Base-by-base conservation (phyloP, 2,797 vertebrate genomes). In the Manis pentadactyla region DNA sequence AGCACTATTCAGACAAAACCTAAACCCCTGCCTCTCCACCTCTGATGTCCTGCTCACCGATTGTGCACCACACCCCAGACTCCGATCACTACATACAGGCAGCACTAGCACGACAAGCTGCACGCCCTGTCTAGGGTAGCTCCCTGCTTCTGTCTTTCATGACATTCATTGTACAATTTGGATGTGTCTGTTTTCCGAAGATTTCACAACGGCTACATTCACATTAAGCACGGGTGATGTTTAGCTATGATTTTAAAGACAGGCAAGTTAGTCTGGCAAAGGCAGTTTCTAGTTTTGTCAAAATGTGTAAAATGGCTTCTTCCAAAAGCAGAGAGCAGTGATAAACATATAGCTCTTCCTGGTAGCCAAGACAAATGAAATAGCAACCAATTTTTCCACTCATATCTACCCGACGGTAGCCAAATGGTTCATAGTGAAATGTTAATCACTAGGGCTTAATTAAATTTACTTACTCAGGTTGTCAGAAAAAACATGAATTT, bases 321-420 rank as follows among this genome's bases (percentile, higher is more conserved):
- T 91, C 63, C 37, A 85, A 83, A 95, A 86, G 61, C 68, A 77
- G 68, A 90, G 49, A 93, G 90, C 11, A 13, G 53, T 71, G 37
- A 83, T 68, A 92, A 96, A 93, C 39, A 87, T 68, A 42, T 49
- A 87, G 29, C 34, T 73, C 87, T 94, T 93, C 57, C 81, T 91
- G 92, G 49, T 53, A 88, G 91, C 49, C 19, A 23, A 92, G 53
- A 90, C 29, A 95, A 90, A 78, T 46, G 39, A 21, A 64, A 93
- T 10, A 90, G 73, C 79, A 83, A 74, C 23, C 3, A 15, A 6
- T 19, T 79, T 93, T 84, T 61, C 59, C 13, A 51, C 64, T 83
- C 51, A 5, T 1, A 19, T 25, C 77, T 69, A 75, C 42, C 73
- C 39, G 53, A 46, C 66, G 68, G 37, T 10, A 17, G 55, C 25